phyloP scores from a whole-genome alignment of 2,113 vertebrate species.

The Meleagris gallopavo region DNA sequence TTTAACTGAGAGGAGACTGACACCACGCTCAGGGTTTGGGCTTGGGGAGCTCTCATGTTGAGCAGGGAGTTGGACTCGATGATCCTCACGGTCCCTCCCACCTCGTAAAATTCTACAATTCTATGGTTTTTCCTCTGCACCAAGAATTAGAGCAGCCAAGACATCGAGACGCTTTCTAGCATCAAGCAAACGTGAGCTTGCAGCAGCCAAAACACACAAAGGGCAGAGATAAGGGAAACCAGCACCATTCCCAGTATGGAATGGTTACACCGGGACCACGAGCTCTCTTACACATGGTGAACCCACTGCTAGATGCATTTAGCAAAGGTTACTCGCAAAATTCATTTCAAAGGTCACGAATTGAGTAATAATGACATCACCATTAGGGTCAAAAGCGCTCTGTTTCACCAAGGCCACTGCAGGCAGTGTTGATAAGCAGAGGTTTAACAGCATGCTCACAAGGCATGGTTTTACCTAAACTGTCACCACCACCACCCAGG shows the following conservation, averaged over 20 bases:
- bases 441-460: not conserved
- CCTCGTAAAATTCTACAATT: not conserved
- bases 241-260: rapidly evolving
- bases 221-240: not conserved
- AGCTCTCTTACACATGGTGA: rapidly evolving
- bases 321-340: rapidly evolving
- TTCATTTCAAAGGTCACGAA: rapidly evolving
- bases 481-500: not conserved
- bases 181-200: not conserved
- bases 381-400: not conserved
- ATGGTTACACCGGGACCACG: rapidly evolving
- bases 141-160: not conserved
- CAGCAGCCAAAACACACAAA: not conserved
- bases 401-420: rapidly evolving
- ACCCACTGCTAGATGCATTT: not conserved
- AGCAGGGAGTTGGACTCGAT: not conserved
- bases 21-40: not conserved
- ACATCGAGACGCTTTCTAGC: not conserved
- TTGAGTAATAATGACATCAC: not conserved
- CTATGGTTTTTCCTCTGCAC: not conserved
- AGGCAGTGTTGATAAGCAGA: not conserved
- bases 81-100: too few species aligned
- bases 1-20: not conserved
- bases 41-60: too few species aligned
- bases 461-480: not conserved